A percentile compares a stretch with the other conserved stretches of the same genome.
phyloP scores from a whole-genome alignment of 2,888 invertebrate species.

The Pristionchus japonicus region DNA sequence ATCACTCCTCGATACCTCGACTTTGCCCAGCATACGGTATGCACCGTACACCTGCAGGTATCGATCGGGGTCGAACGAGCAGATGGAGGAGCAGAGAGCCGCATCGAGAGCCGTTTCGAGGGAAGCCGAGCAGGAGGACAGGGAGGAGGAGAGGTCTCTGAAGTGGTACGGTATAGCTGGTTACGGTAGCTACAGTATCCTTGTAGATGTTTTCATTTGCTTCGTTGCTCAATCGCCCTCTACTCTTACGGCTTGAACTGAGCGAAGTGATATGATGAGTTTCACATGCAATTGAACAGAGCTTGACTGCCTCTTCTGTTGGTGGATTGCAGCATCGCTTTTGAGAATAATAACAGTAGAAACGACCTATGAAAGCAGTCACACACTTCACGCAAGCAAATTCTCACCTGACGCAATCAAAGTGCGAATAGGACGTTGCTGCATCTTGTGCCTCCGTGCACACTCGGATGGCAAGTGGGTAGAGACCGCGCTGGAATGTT shows the following conservation, averaged over 20 bases:
- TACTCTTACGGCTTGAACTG: too few species aligned
- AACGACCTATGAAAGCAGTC: neutral
- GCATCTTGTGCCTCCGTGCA: slow-evolving; percentile 63
- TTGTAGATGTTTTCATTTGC: too few species aligned
- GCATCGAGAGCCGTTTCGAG: slow-evolving; percentile 61
- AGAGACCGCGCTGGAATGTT: slow-evolving; percentile 60
- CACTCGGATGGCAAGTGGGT: slow-evolving; percentile 66
- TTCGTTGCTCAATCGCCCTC: too few species aligned
- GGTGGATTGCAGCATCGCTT: too few species aligned
- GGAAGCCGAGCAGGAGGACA: slow-evolving; percentile 51
- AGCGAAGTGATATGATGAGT: too few species aligned
- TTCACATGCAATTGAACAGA: neutral
- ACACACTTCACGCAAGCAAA: neutral
- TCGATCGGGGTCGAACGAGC: slow-evolving; percentile 83
- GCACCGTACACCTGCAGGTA: slow-evolving; percentile 90
- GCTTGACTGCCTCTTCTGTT: neutral
- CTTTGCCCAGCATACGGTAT: slow-evolving; percentile 90
- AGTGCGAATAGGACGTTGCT: slow-evolving; percentile 56
- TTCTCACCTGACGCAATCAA: slow-evolving; percentile 60
- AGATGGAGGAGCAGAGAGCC: slow-evolving; percentile 59
- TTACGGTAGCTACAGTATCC: neutral
- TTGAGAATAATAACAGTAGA: neutral
- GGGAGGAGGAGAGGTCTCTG: slow-evolving; percentile 50
- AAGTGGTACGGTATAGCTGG: too few species aligned
- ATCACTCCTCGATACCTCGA: slow-evolving; percentile 76